These are phyloP conservation scores for Dicycla oo DNA, from an alignment of 2,888 invertebrate genomes.

Conservation along the genomic window DNA sequence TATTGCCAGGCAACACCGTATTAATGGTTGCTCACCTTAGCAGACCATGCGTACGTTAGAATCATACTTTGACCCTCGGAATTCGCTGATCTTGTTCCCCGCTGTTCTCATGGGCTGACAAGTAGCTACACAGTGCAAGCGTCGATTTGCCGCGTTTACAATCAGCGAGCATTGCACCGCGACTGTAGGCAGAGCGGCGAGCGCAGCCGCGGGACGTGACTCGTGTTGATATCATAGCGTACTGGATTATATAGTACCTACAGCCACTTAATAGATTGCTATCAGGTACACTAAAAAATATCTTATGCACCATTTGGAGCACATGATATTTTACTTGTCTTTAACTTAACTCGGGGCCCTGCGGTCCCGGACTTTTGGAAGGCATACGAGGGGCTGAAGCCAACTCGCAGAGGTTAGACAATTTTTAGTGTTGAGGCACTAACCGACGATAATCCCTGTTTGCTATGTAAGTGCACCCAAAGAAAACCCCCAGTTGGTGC, in stretches of 20 bases:
- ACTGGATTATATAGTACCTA: slow-evolving; percentile 13
- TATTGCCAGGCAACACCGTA: background rate
- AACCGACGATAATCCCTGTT: no score
- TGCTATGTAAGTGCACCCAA: no score
- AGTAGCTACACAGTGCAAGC: slow-evolving; percentile 57
- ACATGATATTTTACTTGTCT: no score
- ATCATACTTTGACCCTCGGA: background rate
- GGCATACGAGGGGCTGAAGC: no score
- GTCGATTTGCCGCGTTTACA: slow-evolving; percentile 71
- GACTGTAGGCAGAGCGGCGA: slow-evolving; percentile 44
- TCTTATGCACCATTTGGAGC: no score
- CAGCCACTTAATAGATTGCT: no score
- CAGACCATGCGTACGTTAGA: background rate
- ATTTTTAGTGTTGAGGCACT: no score
- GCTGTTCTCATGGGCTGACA: slow-evolving; percentile 28
- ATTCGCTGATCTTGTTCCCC: background rate
- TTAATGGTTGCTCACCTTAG: background rate
- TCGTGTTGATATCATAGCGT: slow-evolving; percentile 31
- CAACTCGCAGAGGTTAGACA: no score
- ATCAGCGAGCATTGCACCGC: slow-evolving; percentile 67
- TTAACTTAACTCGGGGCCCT: no score
- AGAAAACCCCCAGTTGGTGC: no score
- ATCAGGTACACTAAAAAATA: no score
- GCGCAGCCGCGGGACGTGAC: slow-evolving; percentile 57
- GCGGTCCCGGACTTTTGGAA: no score